Evolutionary conservation across 1,140 invertebrate species (phyloP).

Genomic region (Drosophila ananassae): DNA sequence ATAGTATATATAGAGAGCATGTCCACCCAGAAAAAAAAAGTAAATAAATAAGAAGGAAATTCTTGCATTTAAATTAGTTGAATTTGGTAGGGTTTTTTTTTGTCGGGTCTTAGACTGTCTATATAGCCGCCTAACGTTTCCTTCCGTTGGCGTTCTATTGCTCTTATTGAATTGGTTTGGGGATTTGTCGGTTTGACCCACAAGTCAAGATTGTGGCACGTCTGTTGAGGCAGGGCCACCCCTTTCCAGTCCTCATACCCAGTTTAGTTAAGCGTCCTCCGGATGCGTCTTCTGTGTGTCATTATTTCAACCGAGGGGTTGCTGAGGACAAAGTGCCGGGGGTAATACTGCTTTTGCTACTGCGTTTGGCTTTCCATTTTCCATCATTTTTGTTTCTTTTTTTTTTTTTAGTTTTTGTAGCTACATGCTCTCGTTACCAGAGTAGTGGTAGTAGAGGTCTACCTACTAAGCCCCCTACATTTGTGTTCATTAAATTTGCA

Average conservation of each 20-base stretch:
- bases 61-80: slow-evolving; percentile 82
- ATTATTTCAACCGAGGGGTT: slow-evolving; percentile 31
- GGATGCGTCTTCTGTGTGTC: slow-evolving; percentile 61
- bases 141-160: slow-evolving; percentile 47
- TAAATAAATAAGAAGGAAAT: not conserved
- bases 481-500: slow-evolving; percentile 78
- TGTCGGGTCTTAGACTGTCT: not conserved
- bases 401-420: slow-evolving; percentile 13
- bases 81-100: slow-evolving; percentile 67
- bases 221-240: slow-evolving; percentile 28
- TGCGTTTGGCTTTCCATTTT: slow-evolving; percentile 36
- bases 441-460: not conserved
- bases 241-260: slow-evolving; percentile 1
- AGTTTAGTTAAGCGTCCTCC: slow-evolving; percentile 60
- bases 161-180: slow-evolving; percentile 82
- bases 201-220: slow-evolving; percentile 64
- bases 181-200: slow-evolving; percentile 73
- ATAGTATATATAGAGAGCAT: slow-evolving; percentile 17
- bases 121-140: not conserved
- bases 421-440: slow-evolving; percentile 20
- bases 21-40: slow-evolving; percentile 58
- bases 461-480: slow-evolving; percentile 33
- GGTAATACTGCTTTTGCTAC: slow-evolving; percentile 14
- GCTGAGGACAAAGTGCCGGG: not conserved
- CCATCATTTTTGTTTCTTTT: slow-evolving; percentile 17